Conservation (phyloP, 2,797 vertebrate species). For the Tragelaphus eurycerus region DNA sequence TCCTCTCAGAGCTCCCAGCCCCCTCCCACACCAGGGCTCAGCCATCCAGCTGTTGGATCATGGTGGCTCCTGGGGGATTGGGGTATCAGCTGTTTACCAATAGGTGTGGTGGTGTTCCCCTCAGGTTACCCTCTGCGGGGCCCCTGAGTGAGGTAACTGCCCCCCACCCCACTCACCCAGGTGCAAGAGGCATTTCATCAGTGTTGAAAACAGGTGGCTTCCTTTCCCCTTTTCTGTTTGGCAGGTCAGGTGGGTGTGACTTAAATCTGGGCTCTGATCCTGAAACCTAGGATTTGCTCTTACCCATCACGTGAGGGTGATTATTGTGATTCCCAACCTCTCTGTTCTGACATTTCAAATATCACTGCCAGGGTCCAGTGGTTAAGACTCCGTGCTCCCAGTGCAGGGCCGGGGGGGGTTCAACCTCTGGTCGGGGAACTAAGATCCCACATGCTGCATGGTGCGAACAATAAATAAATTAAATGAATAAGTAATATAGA, state of each 20-base stretch:
- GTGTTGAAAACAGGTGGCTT: neutral
- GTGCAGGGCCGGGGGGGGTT: too few relatives aligned
- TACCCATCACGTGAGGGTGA: neutral
- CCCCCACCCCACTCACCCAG: neutral
- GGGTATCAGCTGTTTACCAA: neutral
- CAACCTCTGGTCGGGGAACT: neutral
- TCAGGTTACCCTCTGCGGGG: too few relatives aligned
- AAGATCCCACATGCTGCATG: rapidly evolving
- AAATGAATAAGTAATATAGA: neutral
- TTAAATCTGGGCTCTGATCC: neutral
- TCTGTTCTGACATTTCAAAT: neutral
- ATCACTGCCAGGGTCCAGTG: neutral
- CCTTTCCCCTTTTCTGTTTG: neutral
- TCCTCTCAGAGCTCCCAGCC: neutral
- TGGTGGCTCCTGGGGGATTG: neutral
- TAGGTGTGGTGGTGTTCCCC: neutral
- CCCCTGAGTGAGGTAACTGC: too few relatives aligned
- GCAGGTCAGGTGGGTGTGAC: neutral
- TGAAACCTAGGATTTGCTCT: neutral
- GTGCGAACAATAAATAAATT: neutral
- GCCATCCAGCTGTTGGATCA: neutral
- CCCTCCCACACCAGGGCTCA: too few relatives aligned
- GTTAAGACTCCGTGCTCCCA: neutral
- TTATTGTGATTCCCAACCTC: neutral
- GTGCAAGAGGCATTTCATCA: neutral